These are phyloP conservation scores for Paralvinella palmiformis DNA, from an alignment of 1,140 invertebrate genomes.

Conservation along the genomic window DNA sequence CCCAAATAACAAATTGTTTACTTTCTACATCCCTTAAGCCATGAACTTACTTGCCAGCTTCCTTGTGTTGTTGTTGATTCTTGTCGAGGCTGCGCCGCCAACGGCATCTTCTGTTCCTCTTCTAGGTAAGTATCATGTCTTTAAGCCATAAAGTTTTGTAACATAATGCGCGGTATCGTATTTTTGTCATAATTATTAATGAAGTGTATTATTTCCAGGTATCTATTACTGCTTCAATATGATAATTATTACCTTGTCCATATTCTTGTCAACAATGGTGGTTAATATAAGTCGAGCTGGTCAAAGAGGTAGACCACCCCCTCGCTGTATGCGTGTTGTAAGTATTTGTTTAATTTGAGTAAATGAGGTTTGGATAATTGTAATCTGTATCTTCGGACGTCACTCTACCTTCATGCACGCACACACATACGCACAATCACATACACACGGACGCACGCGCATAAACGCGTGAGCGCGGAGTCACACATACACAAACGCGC, in stretches of 20 bases:
- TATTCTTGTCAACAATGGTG: background rate
- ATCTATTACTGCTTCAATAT: conserved; percentile 6
- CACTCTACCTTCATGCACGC: too few relatives aligned
- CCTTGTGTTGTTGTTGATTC: conserved; percentile 20
- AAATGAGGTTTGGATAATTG: too few relatives aligned
- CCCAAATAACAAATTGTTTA: background rate
- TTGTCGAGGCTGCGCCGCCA: conserved; percentile 19
- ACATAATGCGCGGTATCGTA: background rate
- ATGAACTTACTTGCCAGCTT: conserved; percentile 24
- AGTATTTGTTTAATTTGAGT: too few relatives aligned
- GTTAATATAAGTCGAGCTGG: background rate
- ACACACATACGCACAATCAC: too few relatives aligned
- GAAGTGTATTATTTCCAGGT: background rate
- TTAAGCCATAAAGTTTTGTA: background rate
- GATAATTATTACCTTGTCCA: background rate
- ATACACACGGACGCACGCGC: too few relatives aligned
- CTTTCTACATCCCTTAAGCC: background rate
- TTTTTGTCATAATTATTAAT: background rate
- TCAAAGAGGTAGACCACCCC: too few relatives aligned
- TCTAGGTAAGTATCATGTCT: conserved; percentile 12
- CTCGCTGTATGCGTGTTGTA: too few relatives aligned
- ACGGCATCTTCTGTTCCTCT: conserved; percentile 19
- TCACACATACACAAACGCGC: too few relatives aligned
- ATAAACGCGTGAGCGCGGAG: too few relatives aligned
- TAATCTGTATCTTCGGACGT: too few relatives aligned